Base-by-base conservation (phyloP, 1,140 invertebrate genomes). In the Neodiprion pinetum region DNA sequence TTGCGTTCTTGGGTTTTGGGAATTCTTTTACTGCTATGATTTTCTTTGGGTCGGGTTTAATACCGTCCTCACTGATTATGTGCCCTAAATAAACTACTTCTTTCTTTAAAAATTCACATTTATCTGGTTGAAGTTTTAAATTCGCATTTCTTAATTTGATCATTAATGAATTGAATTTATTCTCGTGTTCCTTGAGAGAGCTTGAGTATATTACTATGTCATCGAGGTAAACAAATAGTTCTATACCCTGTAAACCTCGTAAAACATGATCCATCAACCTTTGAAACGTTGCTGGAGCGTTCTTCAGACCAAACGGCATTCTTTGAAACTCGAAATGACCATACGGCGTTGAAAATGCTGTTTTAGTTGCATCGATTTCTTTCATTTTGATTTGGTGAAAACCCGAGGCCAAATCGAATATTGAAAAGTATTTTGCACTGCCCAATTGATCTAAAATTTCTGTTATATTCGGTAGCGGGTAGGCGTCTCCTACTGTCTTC, bases 61-160 rank as follows among this genome's bases (percentile, higher is more conserved):
- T 81, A 48, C 88, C 87, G 47, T 87, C 67, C 28, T 78, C 78
- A 11, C 83, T 80, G 23, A 90, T 82, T 5, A 86, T 73, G 77
- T 89, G 87, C 8, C 89, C 89, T 71, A 90, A 77, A 78, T 89
- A 89, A n/a, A 80, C 72, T n/a, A 88, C 80, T 84, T 88, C 83
- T 53, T 82, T 79, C 77, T 80, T 80, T 14, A 88, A 74, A 80
- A 90, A 90, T 74, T 88, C 79, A 72, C 88, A 88, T 77, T 89
- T 90, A 9, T 83, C 82, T 0, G 81, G 79, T 73, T 88, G 85
- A 9, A 90, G 50, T 78, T 88, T 89, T 1, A 90, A 72, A 70
- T 84, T 81, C 28, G 73, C 77, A n/a, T 85, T 65, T 28, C 80
- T 50, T 0, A 89, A 74, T 53, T 73, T 75, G 9, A 82, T 47